These are phyloP conservation scores for Leptosomus discolor DNA, from an alignment of 2,113 vertebrate genomes.

Conservation along the genomic window DNA sequence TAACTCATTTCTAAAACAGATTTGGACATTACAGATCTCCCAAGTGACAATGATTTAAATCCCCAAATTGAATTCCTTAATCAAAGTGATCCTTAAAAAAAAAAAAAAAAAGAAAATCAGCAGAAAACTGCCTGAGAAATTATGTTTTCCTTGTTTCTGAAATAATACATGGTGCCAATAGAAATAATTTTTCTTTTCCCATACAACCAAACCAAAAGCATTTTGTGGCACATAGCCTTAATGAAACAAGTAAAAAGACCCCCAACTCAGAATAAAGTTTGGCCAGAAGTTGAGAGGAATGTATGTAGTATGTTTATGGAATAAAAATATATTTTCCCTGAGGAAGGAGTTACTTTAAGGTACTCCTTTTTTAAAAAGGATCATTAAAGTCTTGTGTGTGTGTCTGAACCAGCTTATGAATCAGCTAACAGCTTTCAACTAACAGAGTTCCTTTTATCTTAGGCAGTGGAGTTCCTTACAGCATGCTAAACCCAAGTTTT, in stretches of 20 bases:
- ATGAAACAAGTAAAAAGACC: not conserved
- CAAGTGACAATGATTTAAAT: not conserved
- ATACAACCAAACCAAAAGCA: not conserved
- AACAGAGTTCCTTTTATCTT: not conserved
- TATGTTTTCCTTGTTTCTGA: not conserved
- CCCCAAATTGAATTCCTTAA: not conserved
- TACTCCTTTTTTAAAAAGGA: not conserved
- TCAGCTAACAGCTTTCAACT: not conserved
- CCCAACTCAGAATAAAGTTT: not conserved
- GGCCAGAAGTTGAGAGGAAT: not conserved
- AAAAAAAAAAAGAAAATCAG: no score
- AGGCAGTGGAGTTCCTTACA: not conserved
- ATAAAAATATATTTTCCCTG: not conserved
- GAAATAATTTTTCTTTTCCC: no score
- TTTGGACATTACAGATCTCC: not conserved
- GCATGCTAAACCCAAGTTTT: not conserved
- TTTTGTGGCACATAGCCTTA: not conserved
- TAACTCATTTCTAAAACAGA: not conserved
- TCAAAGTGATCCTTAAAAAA: not conserved
- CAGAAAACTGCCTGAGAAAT: not conserved
- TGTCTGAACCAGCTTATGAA: not conserved
- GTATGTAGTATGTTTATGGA: not conserved
- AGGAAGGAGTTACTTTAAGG: not conserved
- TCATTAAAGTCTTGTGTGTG: not conserved
- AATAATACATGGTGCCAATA: not conserved